Percentiles rank a stretch among this genome's conserved stretches.
phyloP scores from a whole-genome alignment of 2,888 invertebrate genomes.

The Clunio marinus region DNA sequence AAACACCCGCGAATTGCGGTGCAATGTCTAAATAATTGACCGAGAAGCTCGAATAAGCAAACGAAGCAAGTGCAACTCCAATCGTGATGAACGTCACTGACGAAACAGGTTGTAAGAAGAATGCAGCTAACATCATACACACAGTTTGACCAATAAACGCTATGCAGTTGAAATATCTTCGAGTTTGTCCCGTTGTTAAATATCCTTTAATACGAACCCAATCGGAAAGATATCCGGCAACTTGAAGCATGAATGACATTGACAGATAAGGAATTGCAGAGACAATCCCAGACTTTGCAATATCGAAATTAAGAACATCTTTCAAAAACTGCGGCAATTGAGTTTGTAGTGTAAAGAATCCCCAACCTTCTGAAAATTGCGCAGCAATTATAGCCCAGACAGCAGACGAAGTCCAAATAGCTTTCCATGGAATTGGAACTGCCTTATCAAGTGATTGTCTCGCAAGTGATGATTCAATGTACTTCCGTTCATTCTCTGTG shows the following conservation, averaged over 20 bases:
- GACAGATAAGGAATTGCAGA: slow-evolving; percentile 77
- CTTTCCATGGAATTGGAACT: slow-evolving; percentile 69
- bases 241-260: slow-evolving; percentile 73
- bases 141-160: slow-evolving; percentile 75
- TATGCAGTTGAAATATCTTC: slow-evolving; percentile 68
- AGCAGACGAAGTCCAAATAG: slow-evolving; percentile 68
- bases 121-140: slow-evolving; percentile 80
- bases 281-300: slow-evolving; percentile 72
- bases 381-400: slow-evolving; percentile 81
- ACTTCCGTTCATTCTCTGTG: slow-evolving; percentile 65
- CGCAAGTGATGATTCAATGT: slow-evolving; percentile 60
- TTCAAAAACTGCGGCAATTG: slow-evolving; percentile 78
- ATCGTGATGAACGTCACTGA: slow-evolving; percentile 75
- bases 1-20: slow-evolving; percentile 74
- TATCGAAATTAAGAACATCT: slow-evolving; percentile 67
- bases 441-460: slow-evolving; percentile 56
- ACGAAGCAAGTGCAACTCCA: slow-evolving; percentile 85
- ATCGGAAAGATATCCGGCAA: slow-evolving; percentile 81
- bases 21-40: slow-evolving; percentile 77
- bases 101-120: slow-evolving; percentile 61
- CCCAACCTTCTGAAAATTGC: slow-evolving; percentile 87
- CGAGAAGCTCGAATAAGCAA: slow-evolving; percentile 61
- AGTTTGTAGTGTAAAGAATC: slow-evolving; percentile 79
- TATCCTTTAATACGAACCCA: slow-evolving; percentile 62
- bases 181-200: slow-evolving; percentile 69